Conservation (phyloP, 1,140 invertebrate species). For the Daktulosphaira vitifoliae region DNA sequence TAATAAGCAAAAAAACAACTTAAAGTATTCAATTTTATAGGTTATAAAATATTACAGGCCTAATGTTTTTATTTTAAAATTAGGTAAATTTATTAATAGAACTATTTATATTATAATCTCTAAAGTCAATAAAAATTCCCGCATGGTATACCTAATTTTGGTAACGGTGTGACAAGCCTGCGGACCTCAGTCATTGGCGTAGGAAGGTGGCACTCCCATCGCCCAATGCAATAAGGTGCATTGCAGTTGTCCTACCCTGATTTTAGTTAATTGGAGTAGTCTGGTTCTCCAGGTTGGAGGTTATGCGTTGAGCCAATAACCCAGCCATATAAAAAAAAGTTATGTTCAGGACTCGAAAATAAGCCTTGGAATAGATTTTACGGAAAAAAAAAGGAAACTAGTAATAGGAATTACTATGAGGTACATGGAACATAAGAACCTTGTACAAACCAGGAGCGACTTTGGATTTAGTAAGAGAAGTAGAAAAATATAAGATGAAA, state of each 20-base stretch:
- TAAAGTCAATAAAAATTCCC: no score
- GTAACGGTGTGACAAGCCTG: no score
- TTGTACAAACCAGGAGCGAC: background rate
- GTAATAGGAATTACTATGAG: background rate
- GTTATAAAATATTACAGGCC: no score
- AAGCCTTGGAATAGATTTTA: background rate
- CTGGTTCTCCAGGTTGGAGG: background rate
- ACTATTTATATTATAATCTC: no score
- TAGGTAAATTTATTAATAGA: no score
- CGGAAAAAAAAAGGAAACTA: background rate
- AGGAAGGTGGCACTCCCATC: background rate
- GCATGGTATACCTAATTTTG: no score
- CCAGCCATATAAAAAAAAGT: background rate
- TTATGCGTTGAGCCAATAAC: background rate
- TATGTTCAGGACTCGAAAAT: background rate
- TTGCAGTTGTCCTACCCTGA: background rate
- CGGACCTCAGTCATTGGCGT: no score
- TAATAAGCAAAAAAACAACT: no score
- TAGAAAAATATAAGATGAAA: no score
- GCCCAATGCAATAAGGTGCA: background rate
- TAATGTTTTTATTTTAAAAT: no score
- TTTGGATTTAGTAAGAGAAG: no score
- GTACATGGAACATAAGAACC: background rate
- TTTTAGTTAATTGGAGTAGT: background rate
- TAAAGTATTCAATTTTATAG: no score